Conservation (phyloP, 2,888 invertebrate species). For the Sphaeridia pumilis region DNA sequence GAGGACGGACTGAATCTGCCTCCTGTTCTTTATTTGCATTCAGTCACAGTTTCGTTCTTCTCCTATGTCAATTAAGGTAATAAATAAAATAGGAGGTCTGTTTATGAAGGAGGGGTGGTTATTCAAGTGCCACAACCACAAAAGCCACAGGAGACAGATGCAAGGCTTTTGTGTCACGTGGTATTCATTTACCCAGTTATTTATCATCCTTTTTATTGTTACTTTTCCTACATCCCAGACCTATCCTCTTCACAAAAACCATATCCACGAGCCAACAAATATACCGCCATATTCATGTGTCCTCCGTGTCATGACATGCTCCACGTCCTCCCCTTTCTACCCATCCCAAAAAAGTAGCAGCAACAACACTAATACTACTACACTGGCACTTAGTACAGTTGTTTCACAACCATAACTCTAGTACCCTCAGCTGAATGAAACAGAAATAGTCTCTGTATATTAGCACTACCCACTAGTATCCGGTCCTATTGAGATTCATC, state of each 20-base stretch:
- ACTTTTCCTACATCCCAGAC: slow-evolving; percentile 22
- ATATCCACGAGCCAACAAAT: too few relatives aligned
- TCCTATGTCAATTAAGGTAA: slow-evolving; percentile 36
- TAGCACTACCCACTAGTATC: too few relatives aligned
- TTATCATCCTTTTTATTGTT: slow-evolving; percentile 34
- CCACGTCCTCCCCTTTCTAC: not conserved
- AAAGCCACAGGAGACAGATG: slow-evolving; percentile 36
- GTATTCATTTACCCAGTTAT: slow-evolving; percentile 32
- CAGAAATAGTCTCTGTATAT: too few relatives aligned
- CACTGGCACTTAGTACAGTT: too few relatives aligned
- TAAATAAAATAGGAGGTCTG: slow-evolving; percentile 36
- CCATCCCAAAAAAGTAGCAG: too few relatives aligned
- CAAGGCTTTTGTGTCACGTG: slow-evolving; percentile 35
- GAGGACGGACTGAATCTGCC: not conserved
- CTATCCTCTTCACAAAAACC: too few relatives aligned
- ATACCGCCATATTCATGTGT: too few relatives aligned
- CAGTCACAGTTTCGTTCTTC: too few relatives aligned
- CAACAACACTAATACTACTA: too few relatives aligned
- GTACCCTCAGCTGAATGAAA: too few relatives aligned
- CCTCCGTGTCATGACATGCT: slow-evolving; percentile 5
- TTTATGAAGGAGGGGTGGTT: slow-evolving; percentile 32
- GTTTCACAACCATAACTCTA: too few relatives aligned
- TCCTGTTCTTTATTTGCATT: not conserved
- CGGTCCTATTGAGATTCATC: too few relatives aligned
- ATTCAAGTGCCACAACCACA: slow-evolving; percentile 34